phyloP scores from a whole-genome alignment of 2,113 vertebrate species.

The Piprites chloris region DNA sequence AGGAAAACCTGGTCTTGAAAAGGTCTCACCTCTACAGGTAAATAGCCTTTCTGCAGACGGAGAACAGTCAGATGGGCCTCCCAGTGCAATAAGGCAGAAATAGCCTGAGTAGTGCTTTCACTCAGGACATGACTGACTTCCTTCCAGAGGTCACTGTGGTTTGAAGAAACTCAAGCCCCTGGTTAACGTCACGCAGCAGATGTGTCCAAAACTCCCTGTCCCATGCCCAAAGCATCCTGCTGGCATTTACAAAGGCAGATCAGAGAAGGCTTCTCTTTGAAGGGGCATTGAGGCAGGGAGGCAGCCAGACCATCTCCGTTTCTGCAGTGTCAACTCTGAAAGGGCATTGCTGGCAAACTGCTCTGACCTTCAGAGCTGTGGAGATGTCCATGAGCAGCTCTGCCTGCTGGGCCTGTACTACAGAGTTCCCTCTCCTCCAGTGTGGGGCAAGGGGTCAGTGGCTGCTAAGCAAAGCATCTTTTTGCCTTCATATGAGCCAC shows the following conservation, averaged over 20 bases:
- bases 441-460: not conserved
- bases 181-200: not conserved
- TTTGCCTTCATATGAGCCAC: not conserved
- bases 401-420: fast-evolving
- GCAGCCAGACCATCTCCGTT: fast-evolving
- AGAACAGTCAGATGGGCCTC: not conserved
- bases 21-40: not conserved
- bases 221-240: not conserved
- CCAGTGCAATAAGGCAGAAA: not conserved
- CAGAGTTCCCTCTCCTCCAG: not conserved
- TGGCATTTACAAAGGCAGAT: not conserved
- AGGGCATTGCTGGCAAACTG: not conserved
- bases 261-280: not conserved
- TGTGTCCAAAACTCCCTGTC: not conserved
- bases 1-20: not conserved
- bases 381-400: not conserved
- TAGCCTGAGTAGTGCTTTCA: not conserved
- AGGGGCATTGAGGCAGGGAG: not conserved
- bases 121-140: not conserved
- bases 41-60: not conserved
- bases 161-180: not conserved
- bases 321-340: not conserved
- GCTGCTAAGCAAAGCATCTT: not conserved
- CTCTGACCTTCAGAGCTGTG: not conserved
- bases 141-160: not conserved